phyloP scores from a whole-genome alignment of 53 echinoderm and acorn worm genomes.

The Zoroaster sp. region DNA sequence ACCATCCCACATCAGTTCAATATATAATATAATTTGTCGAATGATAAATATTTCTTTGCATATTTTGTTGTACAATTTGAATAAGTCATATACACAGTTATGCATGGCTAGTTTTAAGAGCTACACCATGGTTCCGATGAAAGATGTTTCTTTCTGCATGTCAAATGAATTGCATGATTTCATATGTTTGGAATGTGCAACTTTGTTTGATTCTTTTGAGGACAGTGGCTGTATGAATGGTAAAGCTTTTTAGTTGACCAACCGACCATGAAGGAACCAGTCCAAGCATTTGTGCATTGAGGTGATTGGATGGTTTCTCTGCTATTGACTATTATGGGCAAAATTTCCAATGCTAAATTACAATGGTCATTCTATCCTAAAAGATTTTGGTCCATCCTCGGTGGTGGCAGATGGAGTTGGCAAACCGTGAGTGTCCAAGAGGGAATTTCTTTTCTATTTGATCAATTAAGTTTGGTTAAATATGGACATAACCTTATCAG shows the following conservation, averaged over 20 bases:
- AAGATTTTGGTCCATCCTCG: neutral
- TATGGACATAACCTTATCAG: too few species aligned
- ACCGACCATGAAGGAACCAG: neutral
- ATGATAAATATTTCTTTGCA: neutral
- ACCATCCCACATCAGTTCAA: neutral
- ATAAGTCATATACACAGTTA: neutral
- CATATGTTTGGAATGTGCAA: slow-evolving; percentile 24
- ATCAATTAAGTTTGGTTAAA: too few species aligned
- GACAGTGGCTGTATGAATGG: neutral
- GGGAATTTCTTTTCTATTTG: neutral
- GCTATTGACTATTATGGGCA: neutral
- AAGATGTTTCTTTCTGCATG: neutral
- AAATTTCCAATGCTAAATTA: neutral
- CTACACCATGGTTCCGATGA: neutral
- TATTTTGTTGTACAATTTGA: neutral
- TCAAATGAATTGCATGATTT: neutral
- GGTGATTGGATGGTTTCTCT: neutral
- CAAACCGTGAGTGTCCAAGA: neutral
- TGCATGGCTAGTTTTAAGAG: neutral
- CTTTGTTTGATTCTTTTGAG: neutral
- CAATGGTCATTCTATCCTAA: neutral
- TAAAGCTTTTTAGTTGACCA: neutral
- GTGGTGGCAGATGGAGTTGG: too few species aligned
- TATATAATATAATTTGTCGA: neutral
- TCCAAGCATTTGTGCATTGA: neutral